phyloP scores from a whole-genome alignment of 2,113 vertebrate species.

The Embiotoca jacksoni region DNA sequence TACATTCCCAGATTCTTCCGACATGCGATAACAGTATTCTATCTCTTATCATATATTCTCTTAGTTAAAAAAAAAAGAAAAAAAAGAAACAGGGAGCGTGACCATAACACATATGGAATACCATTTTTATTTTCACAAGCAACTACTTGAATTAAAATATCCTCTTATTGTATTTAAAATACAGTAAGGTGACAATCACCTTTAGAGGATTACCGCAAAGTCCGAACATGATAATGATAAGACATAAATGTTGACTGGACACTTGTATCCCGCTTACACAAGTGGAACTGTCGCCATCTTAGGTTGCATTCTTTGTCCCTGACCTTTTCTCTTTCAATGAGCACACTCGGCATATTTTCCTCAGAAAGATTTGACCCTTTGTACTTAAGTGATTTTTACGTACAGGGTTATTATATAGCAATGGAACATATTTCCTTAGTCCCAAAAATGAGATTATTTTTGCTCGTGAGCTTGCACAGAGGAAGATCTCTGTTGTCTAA shows the following conservation, averaged over 20 bases:
- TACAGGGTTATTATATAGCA: neutral
- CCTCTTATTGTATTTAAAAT: conserved; percentile 26
- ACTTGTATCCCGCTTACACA: conserved; percentile 18
- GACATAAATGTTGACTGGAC: conserved; percentile 35
- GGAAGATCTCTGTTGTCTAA: conserved; percentile 59
- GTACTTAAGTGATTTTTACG: neutral
- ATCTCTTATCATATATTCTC: neutral
- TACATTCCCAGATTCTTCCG: neutral
- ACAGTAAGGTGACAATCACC: conserved; percentile 40
- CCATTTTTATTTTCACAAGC: conserved; percentile 72
- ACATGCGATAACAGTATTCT: neutral
- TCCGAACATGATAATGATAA: conserved; percentile 47
- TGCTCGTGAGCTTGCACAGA: conserved; percentile 53
- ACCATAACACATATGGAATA: conserved; percentile 21
- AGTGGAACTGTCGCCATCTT: conserved; percentile 29
- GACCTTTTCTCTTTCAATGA: conserved; percentile 22
- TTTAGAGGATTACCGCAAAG: conserved; percentile 39
- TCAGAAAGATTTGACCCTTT: conserved; percentile 19
- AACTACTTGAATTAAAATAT: conserved; percentile 35
- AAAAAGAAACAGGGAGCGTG: conserved; percentile 10
- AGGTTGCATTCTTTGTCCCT: conserved; percentile 43
- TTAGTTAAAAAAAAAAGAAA: neutral
- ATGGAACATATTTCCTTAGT: neutral
- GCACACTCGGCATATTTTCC: conserved; percentile 7
- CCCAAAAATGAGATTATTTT: conserved; percentile 19